These are phyloP conservation scores for Rhyacichthys aspro DNA, from an alignment of 2,797 vertebrate genomes.

Conservation along the genomic window DNA sequence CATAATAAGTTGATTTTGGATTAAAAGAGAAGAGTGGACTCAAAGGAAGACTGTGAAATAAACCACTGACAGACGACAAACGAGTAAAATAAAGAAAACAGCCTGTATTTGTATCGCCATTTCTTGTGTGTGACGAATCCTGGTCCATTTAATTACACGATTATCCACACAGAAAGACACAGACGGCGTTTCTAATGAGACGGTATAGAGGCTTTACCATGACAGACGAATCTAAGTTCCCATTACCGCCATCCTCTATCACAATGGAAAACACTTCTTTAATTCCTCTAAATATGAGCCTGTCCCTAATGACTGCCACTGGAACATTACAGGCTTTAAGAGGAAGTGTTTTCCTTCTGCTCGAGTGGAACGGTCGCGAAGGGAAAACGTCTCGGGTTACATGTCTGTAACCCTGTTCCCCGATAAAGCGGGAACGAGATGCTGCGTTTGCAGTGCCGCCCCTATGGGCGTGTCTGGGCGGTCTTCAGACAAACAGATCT, in stretches of 20 bases:
- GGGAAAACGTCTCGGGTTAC: too few relatives aligned
- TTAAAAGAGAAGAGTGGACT: too few relatives aligned
- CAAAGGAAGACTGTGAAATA: slow-evolving; percentile 1
- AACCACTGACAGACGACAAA: slow-evolving; percentile 38
- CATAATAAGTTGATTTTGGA: too few relatives aligned
- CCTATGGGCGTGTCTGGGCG: too few relatives aligned
- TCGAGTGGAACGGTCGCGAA: too few relatives aligned
- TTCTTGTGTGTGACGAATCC: slow-evolving; percentile 53
- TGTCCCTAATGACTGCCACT: slow-evolving; percentile 68
- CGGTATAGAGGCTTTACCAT: slow-evolving; percentile 43
- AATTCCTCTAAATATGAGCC: slow-evolving; percentile 71
- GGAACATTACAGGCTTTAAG: slow-evolving; percentile 61
- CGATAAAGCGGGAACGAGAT: too few relatives aligned
- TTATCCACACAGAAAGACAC: slow-evolving; percentile 39
- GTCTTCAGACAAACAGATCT: too few relatives aligned
- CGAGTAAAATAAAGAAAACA: slow-evolving; percentile 14
- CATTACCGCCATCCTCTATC: slow-evolving; percentile 55
- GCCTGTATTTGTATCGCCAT: slow-evolving; percentile 31
- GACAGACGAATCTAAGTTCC: slow-evolving; percentile 61
- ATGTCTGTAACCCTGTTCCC: too few relatives aligned
- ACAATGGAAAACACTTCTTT: slow-evolving; percentile 59
- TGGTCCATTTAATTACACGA: slow-evolving; percentile 53
- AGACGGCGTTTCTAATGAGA: slow-evolving; percentile 52
- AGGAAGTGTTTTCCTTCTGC: slow-evolving; percentile 50
- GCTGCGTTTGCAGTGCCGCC: too few relatives aligned